phyloP scores from a whole-genome alignment of 2,888 invertebrate genomes.

The Poecilobothrus nobilitatus region DNA sequence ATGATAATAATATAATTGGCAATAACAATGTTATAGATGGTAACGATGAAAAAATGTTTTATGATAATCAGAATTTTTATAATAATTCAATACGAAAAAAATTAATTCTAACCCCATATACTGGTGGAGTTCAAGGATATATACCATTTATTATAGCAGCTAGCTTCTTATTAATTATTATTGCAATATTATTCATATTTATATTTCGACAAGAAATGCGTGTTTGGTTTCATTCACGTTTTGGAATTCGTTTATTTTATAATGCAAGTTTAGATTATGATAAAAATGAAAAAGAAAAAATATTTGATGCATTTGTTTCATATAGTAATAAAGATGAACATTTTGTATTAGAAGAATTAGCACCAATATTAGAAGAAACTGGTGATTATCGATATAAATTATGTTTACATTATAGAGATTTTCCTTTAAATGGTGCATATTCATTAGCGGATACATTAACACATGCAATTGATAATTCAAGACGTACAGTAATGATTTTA shows the following conservation, averaged over 20 bases:
- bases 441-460: slow-evolving; percentile 89
- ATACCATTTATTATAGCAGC: slow-evolving; percentile 70
- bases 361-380: slow-evolving; percentile 75
- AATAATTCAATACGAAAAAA: slow-evolving; percentile 58
- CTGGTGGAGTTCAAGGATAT: slow-evolving; percentile 60
- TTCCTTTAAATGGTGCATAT: slow-evolving; percentile 62
- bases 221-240: slow-evolving; percentile 81
- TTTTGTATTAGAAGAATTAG: slow-evolving; percentile 80
- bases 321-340: slow-evolving; percentile 89
- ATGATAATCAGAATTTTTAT: slow-evolving; percentile 35
- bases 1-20: slow-evolving; percentile 23
- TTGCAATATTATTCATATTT: slow-evolving; percentile 64
- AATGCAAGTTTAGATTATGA: slow-evolving; percentile 62
- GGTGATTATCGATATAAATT: slow-evolving; percentile 67
- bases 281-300: slow-evolving; percentile 72
- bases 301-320: slow-evolving; percentile 92
- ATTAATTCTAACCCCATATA: slow-evolving; percentile 38
- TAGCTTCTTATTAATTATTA: slow-evolving; percentile 65
- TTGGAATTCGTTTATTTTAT: slow-evolving; percentile 72
- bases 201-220: slow-evolving; percentile 74
- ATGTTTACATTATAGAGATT: slow-evolving; percentile 85
- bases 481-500: slow-evolving; percentile 81
- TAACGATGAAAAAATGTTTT: slow-evolving; percentile 21
- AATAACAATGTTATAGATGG: slow-evolving; percentile 21
- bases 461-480: slow-evolving; percentile 83